Evolutionary conservation across 2,888 invertebrate species (phyloP).

Genomic region (Dysmachus trigonus): DNA sequence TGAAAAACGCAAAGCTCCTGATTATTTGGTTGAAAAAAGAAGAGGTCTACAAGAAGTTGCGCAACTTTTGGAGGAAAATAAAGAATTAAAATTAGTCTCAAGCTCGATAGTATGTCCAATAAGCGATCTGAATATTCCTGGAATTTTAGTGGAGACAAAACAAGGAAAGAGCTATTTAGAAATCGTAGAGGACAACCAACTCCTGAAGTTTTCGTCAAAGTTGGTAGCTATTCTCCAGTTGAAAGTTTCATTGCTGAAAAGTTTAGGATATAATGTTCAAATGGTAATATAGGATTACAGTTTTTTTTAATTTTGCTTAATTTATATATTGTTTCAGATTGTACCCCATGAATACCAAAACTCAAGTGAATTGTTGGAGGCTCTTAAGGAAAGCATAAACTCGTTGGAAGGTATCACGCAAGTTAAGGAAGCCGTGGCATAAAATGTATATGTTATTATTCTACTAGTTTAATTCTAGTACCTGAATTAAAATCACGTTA

Average conservation of each 20-base stretch:
- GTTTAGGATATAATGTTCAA: slow-evolving; percentile 56
- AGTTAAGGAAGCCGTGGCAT: background rate
- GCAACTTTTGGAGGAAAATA: slow-evolving; percentile 51
- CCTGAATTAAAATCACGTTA: background rate
- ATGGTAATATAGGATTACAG: slow-evolving; percentile 52
- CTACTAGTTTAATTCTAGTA: background rate
- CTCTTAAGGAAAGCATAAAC: background rate
- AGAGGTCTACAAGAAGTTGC: slow-evolving; percentile 53
- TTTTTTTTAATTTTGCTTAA: background rate
- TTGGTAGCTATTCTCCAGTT: slow-evolving; percentile 56
- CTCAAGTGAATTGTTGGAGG: background rate
- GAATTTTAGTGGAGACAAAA: slow-evolving; percentile 55
- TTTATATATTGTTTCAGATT: background rate
- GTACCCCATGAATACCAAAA: background rate
- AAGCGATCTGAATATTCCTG: slow-evolving; percentile 59
- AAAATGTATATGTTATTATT: background rate
- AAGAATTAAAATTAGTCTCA: slow-evolving; percentile 53
- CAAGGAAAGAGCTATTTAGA: slow-evolving; percentile 54
- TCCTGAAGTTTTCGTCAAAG: slow-evolving; percentile 55
- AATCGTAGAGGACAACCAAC: slow-evolving; percentile 56
- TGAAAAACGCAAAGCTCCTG: slow-evolving; percentile 55
- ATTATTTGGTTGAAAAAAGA: slow-evolving; percentile 56
- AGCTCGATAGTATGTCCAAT: slow-evolving; percentile 57
- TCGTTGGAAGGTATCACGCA: background rate
- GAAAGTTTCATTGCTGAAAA: slow-evolving; percentile 57